Base-by-base conservation (phyloP, 2,113 vertebrate species). In the Channa argus region DNA sequence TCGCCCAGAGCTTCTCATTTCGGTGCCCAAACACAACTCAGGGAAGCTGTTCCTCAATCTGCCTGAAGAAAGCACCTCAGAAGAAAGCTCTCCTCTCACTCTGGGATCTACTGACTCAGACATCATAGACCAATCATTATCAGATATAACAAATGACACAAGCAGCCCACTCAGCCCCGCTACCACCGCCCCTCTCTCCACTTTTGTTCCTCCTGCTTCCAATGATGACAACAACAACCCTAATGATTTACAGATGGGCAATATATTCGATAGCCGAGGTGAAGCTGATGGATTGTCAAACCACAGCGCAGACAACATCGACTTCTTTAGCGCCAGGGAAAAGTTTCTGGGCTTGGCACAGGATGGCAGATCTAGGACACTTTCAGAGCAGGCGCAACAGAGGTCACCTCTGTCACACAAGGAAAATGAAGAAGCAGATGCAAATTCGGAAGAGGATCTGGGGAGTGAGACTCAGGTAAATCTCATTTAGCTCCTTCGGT, bases 241-340 rank as follows among this genome's bases (percentile, higher is more conserved):
- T 38, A 85, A 78, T 0, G 73, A 78, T 71, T 6, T 41, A 5
- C 60, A 52, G 14, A 5, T 7, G 0, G 61, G 58, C 37, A 5
- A 34, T 0, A 11, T 10, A 63, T 58, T 55, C 0, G 71, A 86
- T 33, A 13, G 77, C 64, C 74, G 68, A 1, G 47, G 83, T 1
- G 80, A 85, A 9, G 78, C 87, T 6, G 80, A 91, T 1, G 79
- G 71, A 0, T 93, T 87, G 12, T 88, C 96, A 6, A 94, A 88
- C 73, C 94, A 96, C 81, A 96, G 95, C 74, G 74, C 93, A 0
- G 97, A 99, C 87, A 95, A 96, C 86, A 98, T 98, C 14, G 94
- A 98, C 89, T 99, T 99, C 92, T 95, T 97, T 88, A 98, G 96
- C 0, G 97, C 97, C 79, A 92, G 96, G 49, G 97, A 96, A 65